These are phyloP conservation scores for Protobothrops mucrosquamatus DNA, from an alignment of 2,113 vertebrate genomes.

Conservation along the genomic window DNA sequence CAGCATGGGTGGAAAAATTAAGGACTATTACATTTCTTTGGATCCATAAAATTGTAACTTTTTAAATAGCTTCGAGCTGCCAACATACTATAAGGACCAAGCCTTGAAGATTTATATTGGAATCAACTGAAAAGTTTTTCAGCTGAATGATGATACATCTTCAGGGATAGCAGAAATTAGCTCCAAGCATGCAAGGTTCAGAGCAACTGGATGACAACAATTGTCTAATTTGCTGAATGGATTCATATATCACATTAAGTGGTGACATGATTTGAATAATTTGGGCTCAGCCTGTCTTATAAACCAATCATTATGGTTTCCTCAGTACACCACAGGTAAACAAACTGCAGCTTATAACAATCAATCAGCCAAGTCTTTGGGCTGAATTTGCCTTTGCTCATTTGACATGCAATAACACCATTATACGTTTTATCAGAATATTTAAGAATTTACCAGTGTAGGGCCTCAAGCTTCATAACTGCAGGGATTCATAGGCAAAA, in stretches of 20 bases:
- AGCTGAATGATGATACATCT: background rate
- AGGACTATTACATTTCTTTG: constrained; percentile 10
- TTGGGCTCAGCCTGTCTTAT: background rate
- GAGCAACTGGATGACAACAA: background rate
- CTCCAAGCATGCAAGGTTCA: background rate
- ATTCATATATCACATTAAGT: background rate
- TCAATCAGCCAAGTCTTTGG: background rate
- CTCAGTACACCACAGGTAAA: background rate
- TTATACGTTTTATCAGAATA: background rate
- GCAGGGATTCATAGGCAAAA: background rate
- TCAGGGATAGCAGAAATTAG: background rate
- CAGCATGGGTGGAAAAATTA: background rate
- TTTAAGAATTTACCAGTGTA: background rate
- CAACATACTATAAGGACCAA: background rate
- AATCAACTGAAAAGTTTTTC: background rate
- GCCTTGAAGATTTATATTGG: background rate
- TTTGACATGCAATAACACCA: background rate
- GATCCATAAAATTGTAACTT: background rate
- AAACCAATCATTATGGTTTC: background rate
- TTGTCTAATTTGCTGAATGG: background rate
- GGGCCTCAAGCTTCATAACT: background rate
- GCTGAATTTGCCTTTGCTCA: background rate
- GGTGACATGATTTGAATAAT: background rate
- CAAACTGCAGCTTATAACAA: background rate
- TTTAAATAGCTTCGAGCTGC: background rate